Conservation (phyloP, 1,140 invertebrate genomes). For the Pissodes strobi region DNA sequence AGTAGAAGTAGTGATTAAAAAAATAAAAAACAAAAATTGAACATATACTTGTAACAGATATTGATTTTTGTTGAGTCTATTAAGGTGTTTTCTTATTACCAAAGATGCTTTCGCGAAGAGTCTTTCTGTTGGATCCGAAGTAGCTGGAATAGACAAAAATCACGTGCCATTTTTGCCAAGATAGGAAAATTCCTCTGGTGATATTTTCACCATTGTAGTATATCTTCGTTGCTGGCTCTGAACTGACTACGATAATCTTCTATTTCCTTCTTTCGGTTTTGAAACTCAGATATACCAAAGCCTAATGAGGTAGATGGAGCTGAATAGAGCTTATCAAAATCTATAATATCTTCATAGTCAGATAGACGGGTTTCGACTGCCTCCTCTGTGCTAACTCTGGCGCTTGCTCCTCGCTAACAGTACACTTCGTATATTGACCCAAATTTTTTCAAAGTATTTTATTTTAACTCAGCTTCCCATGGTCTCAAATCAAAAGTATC, state of each 20-base stretch:
- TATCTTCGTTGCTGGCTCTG: conserved; percentile 17
- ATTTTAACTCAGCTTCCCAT: conserved; percentile 50
- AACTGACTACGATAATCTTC: too few relatives aligned
- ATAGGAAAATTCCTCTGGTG: conserved; percentile 43
- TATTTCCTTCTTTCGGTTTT: not conserved
- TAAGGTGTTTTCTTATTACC: conserved; percentile 42
- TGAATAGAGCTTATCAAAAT: conserved; percentile 48
- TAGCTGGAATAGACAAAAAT: conserved; percentile 42
- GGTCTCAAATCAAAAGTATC: conserved; percentile 52
- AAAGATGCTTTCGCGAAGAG: conserved; percentile 47
- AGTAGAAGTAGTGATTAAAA: too few relatives aligned
- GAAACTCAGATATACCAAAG: conserved; percentile 13
- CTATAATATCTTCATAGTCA: conserved; percentile 50
- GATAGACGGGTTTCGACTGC: too few relatives aligned
- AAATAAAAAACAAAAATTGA: too few relatives aligned
- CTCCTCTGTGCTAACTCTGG: too few relatives aligned
- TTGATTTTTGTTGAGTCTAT: conserved; percentile 42
- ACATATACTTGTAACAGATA: too few relatives aligned
- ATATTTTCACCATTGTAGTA: conserved; percentile 42
- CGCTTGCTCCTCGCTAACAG: conserved; percentile 38
- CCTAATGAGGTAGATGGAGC: conserved; percentile 46
- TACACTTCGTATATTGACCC: conserved; percentile 9
- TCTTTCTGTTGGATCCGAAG: conserved; percentile 50
- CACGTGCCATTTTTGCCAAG: conserved; percentile 50
- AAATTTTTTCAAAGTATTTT: conserved; percentile 13